These are phyloP conservation scores for Morone saxatilis DNA, from an alignment of 2,113 vertebrate species.

Conservation along the genomic window DNA sequence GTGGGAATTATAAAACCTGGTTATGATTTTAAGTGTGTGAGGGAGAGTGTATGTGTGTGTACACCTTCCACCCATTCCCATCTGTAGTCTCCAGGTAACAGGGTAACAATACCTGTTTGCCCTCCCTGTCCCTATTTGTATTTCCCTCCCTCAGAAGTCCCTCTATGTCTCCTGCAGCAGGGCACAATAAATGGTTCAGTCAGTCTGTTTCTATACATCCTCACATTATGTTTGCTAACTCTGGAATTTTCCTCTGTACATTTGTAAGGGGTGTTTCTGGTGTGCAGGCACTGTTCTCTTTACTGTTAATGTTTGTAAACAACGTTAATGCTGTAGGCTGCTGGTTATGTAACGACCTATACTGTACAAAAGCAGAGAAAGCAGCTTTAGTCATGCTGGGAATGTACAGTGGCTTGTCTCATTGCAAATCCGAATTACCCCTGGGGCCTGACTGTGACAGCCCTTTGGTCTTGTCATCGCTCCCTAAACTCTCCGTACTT, in stretches of 20 bases:
- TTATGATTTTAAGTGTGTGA: conserved; percentile 1
- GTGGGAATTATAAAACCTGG: conserved; percentile 12
- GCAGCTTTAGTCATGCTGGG: conserved; percentile 32
- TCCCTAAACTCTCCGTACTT: neutral
- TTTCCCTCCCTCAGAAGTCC: neutral
- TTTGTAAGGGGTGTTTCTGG: neutral
- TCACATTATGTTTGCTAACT: neutral
- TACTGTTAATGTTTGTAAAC: conserved; percentile 20
- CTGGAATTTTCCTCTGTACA: neutral
- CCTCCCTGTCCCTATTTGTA: neutral
- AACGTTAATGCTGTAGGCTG: neutral
- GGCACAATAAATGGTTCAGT: neutral
- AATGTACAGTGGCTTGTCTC: conserved; percentile 24
- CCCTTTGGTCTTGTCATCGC: neutral
- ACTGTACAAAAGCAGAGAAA: conserved; percentile 17
- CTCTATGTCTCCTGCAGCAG: neutral
- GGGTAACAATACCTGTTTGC: neutral
- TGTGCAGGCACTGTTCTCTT: neutral
- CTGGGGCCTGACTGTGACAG: conserved; percentile 13
- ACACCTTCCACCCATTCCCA: neutral
- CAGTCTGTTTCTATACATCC: neutral
- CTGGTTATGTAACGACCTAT: conserved; percentile 14
- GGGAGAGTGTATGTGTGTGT: conserved; percentile 7
- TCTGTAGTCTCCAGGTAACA: conserved; percentile 8
- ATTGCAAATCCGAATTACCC: conserved; percentile 25